Conservation (phyloP, 2,888 invertebrate species). For the Tipula confusa region DNA sequence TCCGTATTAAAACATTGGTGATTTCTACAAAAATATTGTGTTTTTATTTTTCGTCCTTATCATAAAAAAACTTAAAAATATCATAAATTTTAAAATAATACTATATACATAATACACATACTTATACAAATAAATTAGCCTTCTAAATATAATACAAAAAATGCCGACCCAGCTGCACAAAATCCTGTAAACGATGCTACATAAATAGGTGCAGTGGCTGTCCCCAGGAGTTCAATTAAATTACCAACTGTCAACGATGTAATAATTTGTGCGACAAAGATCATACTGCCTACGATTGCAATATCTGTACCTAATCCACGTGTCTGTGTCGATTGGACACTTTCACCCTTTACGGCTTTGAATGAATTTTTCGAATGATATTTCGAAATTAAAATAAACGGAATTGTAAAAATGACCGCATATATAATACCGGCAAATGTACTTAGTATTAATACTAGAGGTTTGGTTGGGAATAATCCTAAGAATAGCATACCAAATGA, state of each 20-base stretch:
- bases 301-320: constrained; percentile 51
- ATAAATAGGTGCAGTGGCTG: constrained; percentile 48
- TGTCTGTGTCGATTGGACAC: constrained; percentile 46
- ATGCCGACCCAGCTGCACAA: constrained; percentile 47
- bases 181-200: constrained; percentile 46
- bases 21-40: constrained; percentile 4
- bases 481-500: constrained; percentile 49
- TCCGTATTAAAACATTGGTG: too few species aligned
- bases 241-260: constrained; percentile 47
- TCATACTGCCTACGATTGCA: constrained; percentile 50
- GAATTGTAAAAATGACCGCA: constrained; percentile 50
- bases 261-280: constrained; percentile 49
- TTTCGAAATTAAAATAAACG: constrained; percentile 48
- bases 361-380: constrained; percentile 50
- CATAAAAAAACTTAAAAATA: neutral
- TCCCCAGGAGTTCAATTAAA: constrained; percentile 44
- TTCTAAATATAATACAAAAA: constrained; percentile 46
- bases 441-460: constrained; percentile 48
- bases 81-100: neutral
- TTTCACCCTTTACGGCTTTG: constrained; percentile 44
- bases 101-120: constrained; percentile 26
- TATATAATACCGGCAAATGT: constrained; percentile 49
- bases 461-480: constrained; percentile 48
- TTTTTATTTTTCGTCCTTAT: constrained; percentile 7
- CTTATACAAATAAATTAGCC: constrained; percentile 26